Evolutionary conservation across 2,113 vertebrate species (phyloP).

Genomic region (Corythoichthys haematopterus): DNA sequence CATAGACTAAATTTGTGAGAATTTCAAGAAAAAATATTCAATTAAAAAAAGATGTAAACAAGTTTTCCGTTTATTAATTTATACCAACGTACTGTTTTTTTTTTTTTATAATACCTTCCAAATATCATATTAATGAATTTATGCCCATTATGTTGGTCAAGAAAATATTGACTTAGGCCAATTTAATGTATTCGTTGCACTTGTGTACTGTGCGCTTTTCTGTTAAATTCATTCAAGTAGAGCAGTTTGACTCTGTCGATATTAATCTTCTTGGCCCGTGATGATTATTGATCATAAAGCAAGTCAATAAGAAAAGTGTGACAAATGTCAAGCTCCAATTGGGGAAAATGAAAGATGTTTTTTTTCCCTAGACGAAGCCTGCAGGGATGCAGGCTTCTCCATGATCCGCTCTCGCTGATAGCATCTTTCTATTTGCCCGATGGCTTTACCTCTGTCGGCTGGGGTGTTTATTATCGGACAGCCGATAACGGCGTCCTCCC

Average conservation of each 20-base stretch:
- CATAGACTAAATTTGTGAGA: too few relatives aligned
- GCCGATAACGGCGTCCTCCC: slow-evolving; percentile 73
- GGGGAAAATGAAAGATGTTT: background rate
- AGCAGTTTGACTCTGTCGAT: slow-evolving; percentile 22
- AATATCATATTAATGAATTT: too few relatives aligned
- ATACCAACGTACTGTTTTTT: too few relatives aligned
- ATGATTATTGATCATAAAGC: slow-evolving; percentile 28
- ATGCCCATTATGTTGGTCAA: background rate
- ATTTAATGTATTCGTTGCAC: background rate
- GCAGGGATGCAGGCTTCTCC: slow-evolving; percentile 16
- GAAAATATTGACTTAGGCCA: background rate
- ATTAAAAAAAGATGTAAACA: too few relatives aligned
- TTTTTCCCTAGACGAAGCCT: background rate
- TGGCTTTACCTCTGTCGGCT: slow-evolving; percentile 53
- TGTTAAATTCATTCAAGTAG: background rate
- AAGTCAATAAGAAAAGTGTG: slow-evolving; percentile 7
- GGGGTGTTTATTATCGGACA: slow-evolving; percentile 65
- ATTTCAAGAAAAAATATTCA: too few relatives aligned
- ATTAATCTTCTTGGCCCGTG: slow-evolving; percentile 22
- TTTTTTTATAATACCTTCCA: too few relatives aligned
- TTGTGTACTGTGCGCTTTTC: slow-evolving; percentile 2
- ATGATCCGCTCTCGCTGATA: slow-evolving; percentile 61
- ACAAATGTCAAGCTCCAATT: background rate
- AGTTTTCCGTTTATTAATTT: too few relatives aligned
- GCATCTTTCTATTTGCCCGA: slow-evolving; percentile 74